phyloP scores from a whole-genome alignment of 2,113 vertebrate genomes.

The Scomber japonicus region DNA sequence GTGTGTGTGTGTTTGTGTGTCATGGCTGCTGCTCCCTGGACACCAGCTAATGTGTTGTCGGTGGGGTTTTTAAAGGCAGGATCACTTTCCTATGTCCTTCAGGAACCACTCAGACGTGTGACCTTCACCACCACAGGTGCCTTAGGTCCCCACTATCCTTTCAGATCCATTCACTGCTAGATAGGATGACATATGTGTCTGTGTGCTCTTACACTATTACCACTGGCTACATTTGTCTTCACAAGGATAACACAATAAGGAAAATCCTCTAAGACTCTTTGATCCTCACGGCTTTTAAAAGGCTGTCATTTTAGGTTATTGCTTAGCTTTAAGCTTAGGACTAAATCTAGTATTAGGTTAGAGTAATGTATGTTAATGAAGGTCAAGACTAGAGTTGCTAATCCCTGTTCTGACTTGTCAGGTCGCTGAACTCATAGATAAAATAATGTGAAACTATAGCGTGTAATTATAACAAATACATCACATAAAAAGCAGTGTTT shows the following conservation, averaged over 20 bases:
- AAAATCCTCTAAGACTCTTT: not conserved
- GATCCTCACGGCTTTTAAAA: not conserved
- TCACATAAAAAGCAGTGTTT: too few relatives aligned
- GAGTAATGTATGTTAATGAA: not conserved
- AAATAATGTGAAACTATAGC: not conserved
- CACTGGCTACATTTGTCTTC: not conserved
- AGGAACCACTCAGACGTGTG: constrained; percentile 54
- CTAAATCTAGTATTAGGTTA: not conserved
- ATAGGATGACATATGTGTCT: constrained; percentile 28
- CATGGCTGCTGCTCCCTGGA: constrained; percentile 47
- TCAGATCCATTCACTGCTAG: constrained; percentile 38
- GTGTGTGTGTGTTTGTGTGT: constrained; percentile 24
- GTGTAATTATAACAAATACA: too few relatives aligned
- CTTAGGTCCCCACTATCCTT: constrained; percentile 44
- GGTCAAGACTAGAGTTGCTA: not conserved
- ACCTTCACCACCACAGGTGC: constrained; percentile 64
- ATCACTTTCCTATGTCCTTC: constrained; percentile 70
- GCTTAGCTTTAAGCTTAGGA: not conserved
- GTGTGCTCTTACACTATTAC: constrained; percentile 11
- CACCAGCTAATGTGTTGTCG: constrained; percentile 59
- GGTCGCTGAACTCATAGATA: not conserved
- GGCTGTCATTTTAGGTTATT: not conserved
- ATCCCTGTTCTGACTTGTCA: not conserved
- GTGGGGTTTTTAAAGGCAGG: constrained; percentile 63
- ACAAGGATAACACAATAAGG: not conserved